Percentiles rank a stretch among this genome's conserved stretches.
These are phyloP conservation scores for Agrotis segetum DNA, from an alignment of 2,888 invertebrate genomes.

Conservation along the genomic window DNA sequence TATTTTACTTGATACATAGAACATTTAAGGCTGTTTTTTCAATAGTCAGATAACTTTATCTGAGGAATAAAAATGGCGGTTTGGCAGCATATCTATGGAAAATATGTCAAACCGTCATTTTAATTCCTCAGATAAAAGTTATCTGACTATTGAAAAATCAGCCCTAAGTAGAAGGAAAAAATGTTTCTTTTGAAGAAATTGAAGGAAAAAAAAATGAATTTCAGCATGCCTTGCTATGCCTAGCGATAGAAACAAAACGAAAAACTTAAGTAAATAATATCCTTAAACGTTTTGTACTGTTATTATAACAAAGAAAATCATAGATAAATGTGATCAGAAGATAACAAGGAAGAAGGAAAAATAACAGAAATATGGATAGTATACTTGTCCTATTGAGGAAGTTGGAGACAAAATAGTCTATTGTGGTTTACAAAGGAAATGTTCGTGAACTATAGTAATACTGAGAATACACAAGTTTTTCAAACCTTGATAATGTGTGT, in stretches of 20 bases:
- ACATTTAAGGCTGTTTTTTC: too few relatives aligned
- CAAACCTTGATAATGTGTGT: neutral
- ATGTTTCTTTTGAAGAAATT: neutral
- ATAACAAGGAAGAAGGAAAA: constrained; percentile 15
- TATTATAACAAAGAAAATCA: neutral
- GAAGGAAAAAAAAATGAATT: too few relatives aligned
- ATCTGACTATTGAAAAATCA: too few relatives aligned
- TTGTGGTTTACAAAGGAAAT: constrained; percentile 17
- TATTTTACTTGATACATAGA: constrained; percentile 14
- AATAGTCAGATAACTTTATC: too few relatives aligned
- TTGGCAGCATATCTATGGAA: too few relatives aligned
- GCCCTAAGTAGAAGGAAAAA: too few relatives aligned
- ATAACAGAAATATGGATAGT: constrained; percentile 12
- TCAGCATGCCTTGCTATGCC: too few relatives aligned
- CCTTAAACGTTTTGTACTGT: too few relatives aligned
- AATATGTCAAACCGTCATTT: too few relatives aligned
- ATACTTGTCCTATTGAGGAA: constrained; percentile 23
- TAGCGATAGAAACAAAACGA: neutral
- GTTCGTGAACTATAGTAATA: neutral
- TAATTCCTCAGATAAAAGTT: too few relatives aligned
- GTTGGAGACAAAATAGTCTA: constrained; percentile 16
- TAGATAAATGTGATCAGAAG: neutral
- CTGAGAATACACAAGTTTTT: neutral
- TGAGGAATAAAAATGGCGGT: too few relatives aligned
- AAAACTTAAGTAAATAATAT: neutral